A percentile compares a stretch with the other conserved stretches of the same genome.
Conservation (phyloP, 2,888 invertebrate genomes). For the Silvanus unidentatus region DNA sequence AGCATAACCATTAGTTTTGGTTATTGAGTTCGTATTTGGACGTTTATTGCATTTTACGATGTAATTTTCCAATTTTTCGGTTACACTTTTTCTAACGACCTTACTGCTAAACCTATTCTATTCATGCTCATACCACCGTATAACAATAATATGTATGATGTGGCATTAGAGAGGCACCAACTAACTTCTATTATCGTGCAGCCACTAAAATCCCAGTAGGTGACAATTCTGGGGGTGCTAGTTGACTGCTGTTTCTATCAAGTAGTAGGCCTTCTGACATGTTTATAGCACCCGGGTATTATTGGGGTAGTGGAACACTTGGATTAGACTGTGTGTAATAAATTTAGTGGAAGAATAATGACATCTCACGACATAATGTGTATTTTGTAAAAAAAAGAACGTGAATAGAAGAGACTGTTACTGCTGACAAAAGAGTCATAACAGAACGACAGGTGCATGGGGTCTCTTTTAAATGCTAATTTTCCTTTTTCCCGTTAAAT, state of each 20-base stretch:
- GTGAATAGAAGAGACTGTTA: background rate
- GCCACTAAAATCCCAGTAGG: conserved; percentile 5
- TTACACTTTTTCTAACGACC: no score
- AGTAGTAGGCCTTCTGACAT: conserved; percentile 8
- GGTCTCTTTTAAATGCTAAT: conserved; percentile 1
- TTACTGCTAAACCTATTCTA: no score
- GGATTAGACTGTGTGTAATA: conserved; percentile 1
- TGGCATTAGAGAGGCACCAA: no score
- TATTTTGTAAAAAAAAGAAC: background rate
- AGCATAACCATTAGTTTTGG: no score
- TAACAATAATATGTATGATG: no score
- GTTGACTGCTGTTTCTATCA: conserved; percentile 5
- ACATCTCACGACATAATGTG: conserved; percentile 2
- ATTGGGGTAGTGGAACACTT: conserved; percentile 5
- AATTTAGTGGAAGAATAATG: conserved; percentile 4
- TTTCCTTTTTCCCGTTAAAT: background rate
- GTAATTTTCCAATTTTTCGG: no score
- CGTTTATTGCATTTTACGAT: no score
- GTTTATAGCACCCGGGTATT: conserved; percentile 7
- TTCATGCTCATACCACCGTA: no score
- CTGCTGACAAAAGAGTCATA: background rate
- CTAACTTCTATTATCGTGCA: no score
- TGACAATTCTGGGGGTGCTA: background rate
- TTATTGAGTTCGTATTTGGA: no score
- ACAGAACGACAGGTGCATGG: background rate